Evolutionary conservation across 2,888 invertebrate genomes (phyloP).

Genomic region (Phengaris alcon): DNA sequence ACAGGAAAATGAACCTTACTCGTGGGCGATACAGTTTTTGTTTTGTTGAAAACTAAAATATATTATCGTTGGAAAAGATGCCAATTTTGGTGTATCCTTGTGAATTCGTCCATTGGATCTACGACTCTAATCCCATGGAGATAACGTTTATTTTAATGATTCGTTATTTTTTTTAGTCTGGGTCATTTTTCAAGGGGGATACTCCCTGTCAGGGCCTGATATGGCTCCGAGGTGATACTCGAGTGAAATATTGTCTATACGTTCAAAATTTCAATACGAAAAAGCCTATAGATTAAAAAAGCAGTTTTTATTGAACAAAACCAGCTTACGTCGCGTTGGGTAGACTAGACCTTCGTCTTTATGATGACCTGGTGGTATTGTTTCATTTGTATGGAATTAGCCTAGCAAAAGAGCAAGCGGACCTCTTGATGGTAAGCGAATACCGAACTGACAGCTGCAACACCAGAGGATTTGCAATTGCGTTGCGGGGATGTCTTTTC

Average conservation of each 20-base stretch:
- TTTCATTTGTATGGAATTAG: too few species aligned
- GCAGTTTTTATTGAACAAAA: background rate
- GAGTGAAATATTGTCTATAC: constrained; percentile 11
- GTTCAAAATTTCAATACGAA: background rate
- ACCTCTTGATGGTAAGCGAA: too few species aligned
- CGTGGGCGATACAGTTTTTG: background rate
- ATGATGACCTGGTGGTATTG: too few species aligned
- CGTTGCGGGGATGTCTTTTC: too few species aligned
- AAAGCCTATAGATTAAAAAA: background rate
- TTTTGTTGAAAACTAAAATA: constrained; percentile 14
- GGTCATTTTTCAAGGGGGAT: constrained; percentile 15
- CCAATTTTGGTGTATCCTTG: constrained; percentile 7
- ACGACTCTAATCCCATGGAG: background rate
- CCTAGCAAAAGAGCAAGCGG: too few species aligned
- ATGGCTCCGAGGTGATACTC: background rate
- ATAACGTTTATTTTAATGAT: background rate
- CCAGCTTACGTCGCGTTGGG: background rate
- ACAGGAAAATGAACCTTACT: background rate
- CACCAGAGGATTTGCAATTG: too few species aligned
- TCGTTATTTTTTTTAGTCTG: background rate
- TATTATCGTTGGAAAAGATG: constrained; percentile 1
- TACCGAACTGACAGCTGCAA: too few species aligned
- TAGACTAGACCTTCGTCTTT: too few species aligned
- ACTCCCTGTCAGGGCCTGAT: constrained; percentile 10
- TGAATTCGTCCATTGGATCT: background rate